Conservation (phyloP, 2,113 vertebrate species). For the Pedionomus torquatus region DNA sequence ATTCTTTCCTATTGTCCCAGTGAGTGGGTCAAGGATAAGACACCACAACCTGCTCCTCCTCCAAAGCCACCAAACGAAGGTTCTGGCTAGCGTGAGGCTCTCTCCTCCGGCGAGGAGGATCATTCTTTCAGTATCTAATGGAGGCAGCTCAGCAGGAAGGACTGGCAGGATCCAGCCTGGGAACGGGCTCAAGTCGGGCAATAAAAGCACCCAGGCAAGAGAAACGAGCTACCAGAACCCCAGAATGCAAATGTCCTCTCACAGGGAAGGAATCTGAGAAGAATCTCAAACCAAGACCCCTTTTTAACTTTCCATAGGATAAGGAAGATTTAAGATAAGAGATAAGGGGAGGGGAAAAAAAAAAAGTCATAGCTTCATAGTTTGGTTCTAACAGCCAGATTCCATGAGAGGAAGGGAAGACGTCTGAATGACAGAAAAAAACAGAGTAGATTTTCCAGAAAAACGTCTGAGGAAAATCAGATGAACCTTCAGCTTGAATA, state of each 20-base stretch:
- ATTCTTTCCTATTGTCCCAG: neutral
- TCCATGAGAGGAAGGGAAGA: neutral
- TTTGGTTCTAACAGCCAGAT: neutral
- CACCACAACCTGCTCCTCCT: neutral
- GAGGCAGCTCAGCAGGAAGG: constrained; percentile 49
- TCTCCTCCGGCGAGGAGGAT: neutral
- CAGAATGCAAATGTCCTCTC: constrained; percentile 14
- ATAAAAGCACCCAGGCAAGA: constrained; percentile 41
- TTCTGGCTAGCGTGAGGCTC: neutral
- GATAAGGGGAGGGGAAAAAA: too few species aligned
- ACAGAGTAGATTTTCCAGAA: neutral
- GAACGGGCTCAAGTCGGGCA: neutral
- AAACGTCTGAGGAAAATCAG: neutral
- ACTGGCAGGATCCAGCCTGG: constrained; percentile 10
- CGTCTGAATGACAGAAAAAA: neutral
- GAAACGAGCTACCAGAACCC: constrained; percentile 10
- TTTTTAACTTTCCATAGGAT: neutral
- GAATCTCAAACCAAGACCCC: neutral
- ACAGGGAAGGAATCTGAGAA: neutral
- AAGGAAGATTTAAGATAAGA: neutral
- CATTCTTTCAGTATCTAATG: constrained; percentile 15
- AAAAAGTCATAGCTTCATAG: neutral
- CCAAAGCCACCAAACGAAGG: neutral
- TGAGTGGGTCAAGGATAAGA: neutral
- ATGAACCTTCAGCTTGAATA: neutral